These are phyloP conservation scores for Copsychus sechellarum DNA, from an alignment of 2,113 vertebrate genomes.

Conservation along the genomic window DNA sequence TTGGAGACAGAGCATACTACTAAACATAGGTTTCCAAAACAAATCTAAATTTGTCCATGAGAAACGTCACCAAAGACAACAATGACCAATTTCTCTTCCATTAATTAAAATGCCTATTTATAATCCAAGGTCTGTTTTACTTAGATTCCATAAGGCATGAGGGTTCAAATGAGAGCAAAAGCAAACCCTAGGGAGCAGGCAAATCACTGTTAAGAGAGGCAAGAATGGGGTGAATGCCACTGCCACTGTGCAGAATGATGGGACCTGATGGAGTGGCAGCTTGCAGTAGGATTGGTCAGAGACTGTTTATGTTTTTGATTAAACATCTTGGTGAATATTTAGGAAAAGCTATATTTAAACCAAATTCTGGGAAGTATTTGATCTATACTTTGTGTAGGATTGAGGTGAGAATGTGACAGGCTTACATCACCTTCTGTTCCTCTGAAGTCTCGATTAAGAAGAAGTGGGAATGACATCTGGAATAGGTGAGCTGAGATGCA, in stretches of 20 bases:
- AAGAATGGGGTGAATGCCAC: accelerated
- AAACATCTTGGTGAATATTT: background rate
- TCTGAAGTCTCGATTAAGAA: background rate
- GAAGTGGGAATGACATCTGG: background rate
- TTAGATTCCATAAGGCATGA: background rate
- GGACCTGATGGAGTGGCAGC: background rate
- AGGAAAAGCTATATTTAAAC: background rate
- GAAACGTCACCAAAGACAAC: background rate
- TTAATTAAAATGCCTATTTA: background rate
- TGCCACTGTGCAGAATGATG: background rate
- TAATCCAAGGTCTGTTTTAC: background rate
- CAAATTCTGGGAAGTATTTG: background rate
- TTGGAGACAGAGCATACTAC: background rate
- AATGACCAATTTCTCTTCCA: background rate
- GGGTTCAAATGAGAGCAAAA: background rate
- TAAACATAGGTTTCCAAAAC: background rate
- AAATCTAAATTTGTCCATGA: background rate
- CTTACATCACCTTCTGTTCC: background rate
- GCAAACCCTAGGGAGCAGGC: background rate
- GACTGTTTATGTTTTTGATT: background rate
- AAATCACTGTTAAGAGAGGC: background rate
- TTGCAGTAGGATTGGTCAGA: background rate
- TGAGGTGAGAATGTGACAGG: background rate
- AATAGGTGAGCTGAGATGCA: background rate
- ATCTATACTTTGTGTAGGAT: background rate